Base-by-base conservation (phyloP, 2,113 vertebrate species). In the Phrynosoma platyrhinos region DNA sequence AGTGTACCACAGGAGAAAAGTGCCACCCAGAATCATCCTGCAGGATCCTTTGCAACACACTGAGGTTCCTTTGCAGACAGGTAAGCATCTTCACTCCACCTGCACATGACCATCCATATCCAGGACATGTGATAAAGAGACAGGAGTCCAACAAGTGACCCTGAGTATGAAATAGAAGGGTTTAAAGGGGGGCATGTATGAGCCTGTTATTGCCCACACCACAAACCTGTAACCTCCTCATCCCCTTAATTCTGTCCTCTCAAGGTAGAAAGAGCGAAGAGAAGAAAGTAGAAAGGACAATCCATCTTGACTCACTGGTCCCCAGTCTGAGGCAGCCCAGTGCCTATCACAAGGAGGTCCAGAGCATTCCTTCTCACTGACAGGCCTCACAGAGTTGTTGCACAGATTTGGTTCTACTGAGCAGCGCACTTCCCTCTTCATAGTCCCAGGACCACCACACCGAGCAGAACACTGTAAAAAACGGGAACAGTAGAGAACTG, bases 311-410 rank as follows among this genome's bases (percentile, higher is more conserved):
- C 98, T 97, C 96, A 98, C 98, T 40, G 98, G 97, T 87, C 98
- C 98, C 98, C 98, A 98, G 21, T 98, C 98, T 0, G 98, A 98
- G 12, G 97, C 87, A 0, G 97, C 97, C 98, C 98, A 98, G 91
- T 93, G 95, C 78, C 97, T 96, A 94, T 98, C 97, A 5, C 98
- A 98, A 9, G 97, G 97, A 0, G 96, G 97, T 0, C 97, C 97
- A 10, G 96, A 87, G 90, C 98, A 98, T 1, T 84, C 87, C 92
- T 95, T 94, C 92, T 97, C 94, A 1, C 95, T 88, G 83, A 92
- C 91, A 69, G 98, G 98, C 84, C 94, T 97, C 81, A 64, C 91
- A 2, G 96, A 95, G 79, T 97, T 93, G 0, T 97, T 97, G 0
- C 98, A 98, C 5, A 97, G 92, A 0, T 85, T 53, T 1, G 93